Evolutionary conservation across 1,140 invertebrate species (phyloP), one percentile per base, ranked within the genome.

Genomic region (Phocides pigmalion): DNA sequence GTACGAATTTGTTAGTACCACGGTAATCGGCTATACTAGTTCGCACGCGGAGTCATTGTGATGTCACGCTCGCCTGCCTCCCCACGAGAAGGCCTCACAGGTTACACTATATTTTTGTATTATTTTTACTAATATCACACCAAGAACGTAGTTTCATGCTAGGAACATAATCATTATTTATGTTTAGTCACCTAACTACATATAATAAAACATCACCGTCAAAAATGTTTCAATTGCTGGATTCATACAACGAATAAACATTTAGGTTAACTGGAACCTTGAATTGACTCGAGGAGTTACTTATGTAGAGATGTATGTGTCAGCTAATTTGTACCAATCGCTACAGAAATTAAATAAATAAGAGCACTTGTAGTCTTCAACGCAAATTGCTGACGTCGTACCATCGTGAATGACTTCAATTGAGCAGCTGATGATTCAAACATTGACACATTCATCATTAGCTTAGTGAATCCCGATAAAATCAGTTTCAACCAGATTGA

Each of bases 361-460:
- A 20, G 58, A 66, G 49, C 49, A 62, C 49, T 66, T 46, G 32
- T n/a, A n/a, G n/a, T n/a, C n/a, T n/a, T n/a, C n/a, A 51, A 66
- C 56, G 56, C 56, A 62, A 66, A 54, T 66, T 62, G 50, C 47
- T 68, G 64, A 63, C 58, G 62, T 67, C 50, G 68, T 67, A 37
- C 46, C 56, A 39, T 17, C 47, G 22, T 37, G 14, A 66, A 58
- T 61, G 63, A 62, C 46, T 65, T 66, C 70, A 80, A 74, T 80
- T 80, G 75, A 70, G 70, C 58, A 72, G 72, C 53, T 68, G 74
- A 79, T 79, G 74, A 76, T 76, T 79, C 74, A 77, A 80, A 69
- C 77, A 77, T 80, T 73, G 68, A 72, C 70, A 78, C 70, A 70
- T 74, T 37, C 58, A 41, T 62, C 70, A 69, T 66, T 73, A 51